phyloP scores from a whole-genome alignment of 2,113 vertebrate genomes.

The Phoxinus phoxinus region DNA sequence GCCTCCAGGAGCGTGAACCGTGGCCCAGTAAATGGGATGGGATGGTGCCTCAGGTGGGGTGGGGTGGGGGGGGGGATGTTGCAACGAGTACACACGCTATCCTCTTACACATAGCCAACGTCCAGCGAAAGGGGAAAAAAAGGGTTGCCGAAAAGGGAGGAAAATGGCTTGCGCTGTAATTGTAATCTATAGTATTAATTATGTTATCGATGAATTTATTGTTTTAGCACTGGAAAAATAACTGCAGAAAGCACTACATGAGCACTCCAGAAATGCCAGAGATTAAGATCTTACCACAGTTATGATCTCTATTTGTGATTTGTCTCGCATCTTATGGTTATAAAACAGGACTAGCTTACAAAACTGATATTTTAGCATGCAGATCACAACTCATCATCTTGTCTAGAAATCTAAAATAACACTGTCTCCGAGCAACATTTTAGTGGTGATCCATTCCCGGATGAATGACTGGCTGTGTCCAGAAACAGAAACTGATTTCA shows the following conservation, averaged over 20 bases:
- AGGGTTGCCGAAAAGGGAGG: not conserved
- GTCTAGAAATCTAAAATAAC: not conserved
- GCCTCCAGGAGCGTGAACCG: slow-evolving; percentile 50
- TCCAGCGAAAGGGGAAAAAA: not conserved
- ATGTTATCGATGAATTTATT: slow-evolving; percentile 18
- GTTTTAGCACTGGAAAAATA: slow-evolving; percentile 39
- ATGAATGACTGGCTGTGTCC: not conserved
- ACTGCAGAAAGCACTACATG: slow-evolving; percentile 40
- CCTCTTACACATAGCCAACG: slow-evolving; percentile 58
- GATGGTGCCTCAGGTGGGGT: not conserved
- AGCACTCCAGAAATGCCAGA: slow-evolving; percentile 37
- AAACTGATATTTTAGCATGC: too few relatives aligned
- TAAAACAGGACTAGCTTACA: slow-evolving; percentile 4
- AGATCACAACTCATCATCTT: too few relatives aligned
- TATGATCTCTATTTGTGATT: slow-evolving; percentile 58
- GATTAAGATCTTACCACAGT: slow-evolving; percentile 65
- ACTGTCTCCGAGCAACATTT: not conserved
- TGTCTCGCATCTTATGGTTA: slow-evolving; percentile 39
- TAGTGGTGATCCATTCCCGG: not conserved
- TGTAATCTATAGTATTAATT: not conserved
- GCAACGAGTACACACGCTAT: slow-evolving; percentile 53
- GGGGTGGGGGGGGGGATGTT: slow-evolving; percentile 49
- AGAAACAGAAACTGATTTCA: too few relatives aligned
- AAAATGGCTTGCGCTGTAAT: not conserved
- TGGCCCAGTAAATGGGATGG: slow-evolving; percentile 45